Evolutionary conservation across 2,113 vertebrate genomes (phyloP).

Genomic region (Stigmatopora argus): DNA sequence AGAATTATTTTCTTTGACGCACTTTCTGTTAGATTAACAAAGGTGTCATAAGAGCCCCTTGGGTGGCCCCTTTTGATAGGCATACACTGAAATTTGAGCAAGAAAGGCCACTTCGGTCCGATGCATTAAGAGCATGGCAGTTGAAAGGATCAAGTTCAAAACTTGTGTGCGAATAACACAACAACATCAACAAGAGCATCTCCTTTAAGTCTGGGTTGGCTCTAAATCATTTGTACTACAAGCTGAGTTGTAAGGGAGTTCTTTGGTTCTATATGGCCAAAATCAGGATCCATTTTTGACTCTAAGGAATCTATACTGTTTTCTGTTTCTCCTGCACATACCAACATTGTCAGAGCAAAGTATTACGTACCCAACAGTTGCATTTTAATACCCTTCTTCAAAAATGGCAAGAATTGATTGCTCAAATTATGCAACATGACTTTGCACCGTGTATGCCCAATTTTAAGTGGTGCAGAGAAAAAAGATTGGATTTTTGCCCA

Average conservation of each 20-base stretch:
- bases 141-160: conserved; percentile 42
- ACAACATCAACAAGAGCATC: conserved; percentile 7
- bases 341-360: neutral
- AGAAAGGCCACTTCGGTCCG: conserved; percentile 25
- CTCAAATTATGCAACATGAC: neutral
- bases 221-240: conserved; percentile 20
- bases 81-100: conserved; percentile 45
- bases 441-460: neutral
- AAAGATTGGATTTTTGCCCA: neutral
- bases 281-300: neutral
- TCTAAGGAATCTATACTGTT: neutral
- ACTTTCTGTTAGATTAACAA: conserved; percentile 41
- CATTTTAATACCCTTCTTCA: neutral
- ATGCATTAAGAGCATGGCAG: conserved; percentile 21
- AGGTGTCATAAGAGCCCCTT: conserved; percentile 54
- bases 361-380: neutral
- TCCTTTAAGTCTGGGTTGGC: conserved; percentile 14
- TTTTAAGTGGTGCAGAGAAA: neutral
- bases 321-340: neutral
- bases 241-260: neutral
- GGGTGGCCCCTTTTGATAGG: conserved; percentile 29
- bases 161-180: conserved; percentile 17
- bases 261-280: conserved; percentile 12
- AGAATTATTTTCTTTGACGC: conserved; percentile 20
- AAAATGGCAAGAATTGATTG: neutral